Conservation (phyloP, 1,140 invertebrate genomes). For the Agrilus planipennis region DNA sequence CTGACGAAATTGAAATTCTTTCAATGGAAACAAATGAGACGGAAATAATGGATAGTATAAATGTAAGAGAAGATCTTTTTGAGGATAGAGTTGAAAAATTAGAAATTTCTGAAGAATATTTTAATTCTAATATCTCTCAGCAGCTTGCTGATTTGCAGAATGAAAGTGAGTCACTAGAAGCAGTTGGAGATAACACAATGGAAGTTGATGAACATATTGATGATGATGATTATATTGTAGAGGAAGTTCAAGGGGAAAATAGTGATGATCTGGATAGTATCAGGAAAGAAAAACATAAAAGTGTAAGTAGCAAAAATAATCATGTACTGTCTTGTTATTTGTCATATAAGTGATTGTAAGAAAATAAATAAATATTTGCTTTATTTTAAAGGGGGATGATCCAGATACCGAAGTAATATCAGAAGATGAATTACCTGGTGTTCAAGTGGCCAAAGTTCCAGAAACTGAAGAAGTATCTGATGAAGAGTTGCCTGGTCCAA, state of each 20-base stretch:
- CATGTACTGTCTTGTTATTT: too few relatives aligned
- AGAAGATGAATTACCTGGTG: constrained; percentile 48
- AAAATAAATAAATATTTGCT: too few relatives aligned
- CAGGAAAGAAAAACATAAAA: constrained; percentile 1
- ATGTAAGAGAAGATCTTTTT: not conserved
- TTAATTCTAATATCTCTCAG: too few relatives aligned
- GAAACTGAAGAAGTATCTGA: constrained; percentile 59
- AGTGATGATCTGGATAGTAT: constrained; percentile 16
- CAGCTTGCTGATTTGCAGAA: too few relatives aligned
- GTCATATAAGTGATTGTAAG: too few relatives aligned
- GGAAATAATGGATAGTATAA: not conserved
- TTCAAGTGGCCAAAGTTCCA: constrained; percentile 34
- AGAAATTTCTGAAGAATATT: too few relatives aligned
- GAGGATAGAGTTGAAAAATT: not conserved
- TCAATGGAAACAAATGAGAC: not conserved
- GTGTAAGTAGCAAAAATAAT: too few relatives aligned
- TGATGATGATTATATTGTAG: too few relatives aligned
- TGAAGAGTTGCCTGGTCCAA: constrained; percentile 62
- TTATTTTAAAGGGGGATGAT: constrained; percentile 39
- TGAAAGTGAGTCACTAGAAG: too few relatives aligned
- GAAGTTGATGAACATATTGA: not conserved
- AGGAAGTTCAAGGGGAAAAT: constrained; percentile 14
- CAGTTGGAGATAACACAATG: not conserved
- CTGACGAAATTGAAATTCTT: not conserved
- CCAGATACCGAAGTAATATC: constrained; percentile 57